phyloP scores from a whole-genome alignment of 2,797 vertebrate genomes.

The Hydrolagus colliei region DNA sequence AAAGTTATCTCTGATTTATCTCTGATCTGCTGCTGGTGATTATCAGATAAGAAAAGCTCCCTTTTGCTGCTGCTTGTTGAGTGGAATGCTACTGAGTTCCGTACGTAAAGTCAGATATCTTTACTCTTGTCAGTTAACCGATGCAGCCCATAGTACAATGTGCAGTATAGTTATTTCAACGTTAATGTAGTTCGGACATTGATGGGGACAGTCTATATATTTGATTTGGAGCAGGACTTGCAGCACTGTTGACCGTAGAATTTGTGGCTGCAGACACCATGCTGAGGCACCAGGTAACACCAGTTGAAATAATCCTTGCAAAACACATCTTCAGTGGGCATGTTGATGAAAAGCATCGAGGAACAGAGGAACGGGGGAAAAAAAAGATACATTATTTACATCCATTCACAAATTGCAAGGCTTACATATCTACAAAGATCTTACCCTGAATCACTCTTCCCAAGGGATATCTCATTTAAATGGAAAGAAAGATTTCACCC shows the following conservation, averaged over 20 bases:
- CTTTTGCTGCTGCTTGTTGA: background rate
- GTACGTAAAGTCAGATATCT: background rate
- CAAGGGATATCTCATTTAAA: background rate
- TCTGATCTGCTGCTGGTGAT: background rate
- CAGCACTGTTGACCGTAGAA: constrained; percentile 81
- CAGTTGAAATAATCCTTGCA: constrained; percentile 74
- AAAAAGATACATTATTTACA: background rate
- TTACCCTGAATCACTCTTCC: too few relatives aligned
- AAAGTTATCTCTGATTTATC: background rate
- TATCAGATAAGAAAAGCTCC: background rate
- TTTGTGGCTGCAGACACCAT: constrained; percentile 70
- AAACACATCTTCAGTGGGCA: constrained; percentile 48
- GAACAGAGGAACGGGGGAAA: background rate
- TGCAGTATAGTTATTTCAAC: background rate
- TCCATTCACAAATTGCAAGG: background rate
- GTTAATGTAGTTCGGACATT: background rate
- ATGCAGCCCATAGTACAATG: background rate
- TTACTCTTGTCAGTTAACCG: background rate
- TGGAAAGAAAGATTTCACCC: background rate
- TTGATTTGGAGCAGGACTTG: constrained; percentile 68
- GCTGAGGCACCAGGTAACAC: constrained; percentile 77
- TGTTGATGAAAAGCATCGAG: background rate
- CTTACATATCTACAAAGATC: background rate
- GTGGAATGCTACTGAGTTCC: constrained; percentile 14
- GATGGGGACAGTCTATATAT: constrained; percentile 52